Evolutionary conservation across 1,140 invertebrate species (phyloP).

Genomic region (Papilio xuthus): DNA sequence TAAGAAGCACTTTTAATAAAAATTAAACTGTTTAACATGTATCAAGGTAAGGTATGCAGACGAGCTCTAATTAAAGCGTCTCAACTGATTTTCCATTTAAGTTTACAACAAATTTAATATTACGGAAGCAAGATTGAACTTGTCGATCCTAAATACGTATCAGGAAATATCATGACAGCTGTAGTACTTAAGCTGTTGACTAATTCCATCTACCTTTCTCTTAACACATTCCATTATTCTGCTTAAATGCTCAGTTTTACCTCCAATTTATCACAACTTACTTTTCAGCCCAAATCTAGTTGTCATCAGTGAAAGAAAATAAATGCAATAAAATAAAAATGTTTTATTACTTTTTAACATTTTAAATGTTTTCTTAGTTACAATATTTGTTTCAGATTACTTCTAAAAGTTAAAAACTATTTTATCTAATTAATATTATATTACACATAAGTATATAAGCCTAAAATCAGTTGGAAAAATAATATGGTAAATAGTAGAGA

Average conservation of each 20-base stretch:
- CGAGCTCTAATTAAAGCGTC: not conserved
- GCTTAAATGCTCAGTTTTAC: no score
- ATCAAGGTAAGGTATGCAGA: not conserved
- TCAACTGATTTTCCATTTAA: not conserved
- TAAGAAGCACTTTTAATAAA: not conserved
- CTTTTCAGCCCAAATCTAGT: no score
- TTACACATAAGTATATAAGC: conserved; percentile 48
- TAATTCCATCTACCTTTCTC: not conserved
- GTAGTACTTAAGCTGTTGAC: not conserved
- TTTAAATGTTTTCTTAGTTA: not conserved
- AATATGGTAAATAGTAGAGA: not conserved
- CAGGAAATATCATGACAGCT: not conserved
- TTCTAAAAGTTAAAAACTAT: conserved; percentile 26
- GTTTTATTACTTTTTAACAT: conserved; percentile 6
- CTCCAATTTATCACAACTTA: no score
- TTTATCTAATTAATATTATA: conserved; percentile 9
- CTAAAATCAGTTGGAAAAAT: conserved; percentile 10
- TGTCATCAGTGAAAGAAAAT: not conserved
- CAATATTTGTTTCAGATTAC: conserved; percentile 4
- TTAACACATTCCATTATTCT: not conserved
- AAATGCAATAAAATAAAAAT: conserved; percentile 6
- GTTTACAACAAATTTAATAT: not conserved
- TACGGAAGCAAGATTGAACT: not conserved
- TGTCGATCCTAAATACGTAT: not conserved
- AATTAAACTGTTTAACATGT: not conserved